Evolutionary conservation across 1,140 invertebrate species (phyloP).

Genomic region (Euwallacea similis): DNA sequence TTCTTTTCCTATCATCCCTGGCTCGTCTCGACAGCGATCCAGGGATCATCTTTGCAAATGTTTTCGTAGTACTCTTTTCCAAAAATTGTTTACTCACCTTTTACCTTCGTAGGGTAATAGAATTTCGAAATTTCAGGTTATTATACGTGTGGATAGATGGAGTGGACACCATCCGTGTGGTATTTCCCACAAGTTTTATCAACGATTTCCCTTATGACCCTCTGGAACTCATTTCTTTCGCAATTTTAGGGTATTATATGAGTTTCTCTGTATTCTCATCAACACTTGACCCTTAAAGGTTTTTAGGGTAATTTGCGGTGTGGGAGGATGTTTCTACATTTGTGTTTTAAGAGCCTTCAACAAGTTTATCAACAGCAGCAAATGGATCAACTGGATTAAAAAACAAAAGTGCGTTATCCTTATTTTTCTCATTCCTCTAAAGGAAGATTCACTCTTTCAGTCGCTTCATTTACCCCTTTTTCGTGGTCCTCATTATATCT

Average conservation of each 20-base stretch:
- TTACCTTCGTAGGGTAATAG: too few relatives aligned
- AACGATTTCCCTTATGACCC: constrained; percentile 97
- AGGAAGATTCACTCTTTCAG: constrained; percentile 56
- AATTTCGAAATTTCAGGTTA: constrained; percentile 58
- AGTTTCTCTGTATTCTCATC: background rate
- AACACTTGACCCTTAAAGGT: constrained; percentile 2
- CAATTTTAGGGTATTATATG: constrained; percentile 51
- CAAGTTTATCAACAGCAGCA: constrained; percentile 83
- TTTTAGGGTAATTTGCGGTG: constrained; percentile 77
- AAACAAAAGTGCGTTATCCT: constrained; percentile 68
- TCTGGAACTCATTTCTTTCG: constrained; percentile 92
- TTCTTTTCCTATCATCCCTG: too few relatives aligned
- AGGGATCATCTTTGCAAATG: too few relatives aligned
- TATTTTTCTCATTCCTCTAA: background rate
- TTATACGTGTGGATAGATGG: constrained; percentile 93
- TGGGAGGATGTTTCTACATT: constrained; percentile 89
- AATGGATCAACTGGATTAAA: constrained; percentile 74
- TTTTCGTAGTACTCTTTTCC: too few relatives aligned
- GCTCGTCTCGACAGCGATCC: too few relatives aligned
- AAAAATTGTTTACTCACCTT: too few relatives aligned
- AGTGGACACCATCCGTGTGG: constrained; percentile 89
- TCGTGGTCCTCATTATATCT: constrained; percentile 79
- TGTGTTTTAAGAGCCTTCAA: constrained; percentile 89
- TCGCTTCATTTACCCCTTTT: constrained; percentile 85
- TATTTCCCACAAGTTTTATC: constrained; percentile 92